Evolutionary conservation across 2,888 invertebrate genomes (phyloP).

Genomic region (Drosophila robusta): DNA sequence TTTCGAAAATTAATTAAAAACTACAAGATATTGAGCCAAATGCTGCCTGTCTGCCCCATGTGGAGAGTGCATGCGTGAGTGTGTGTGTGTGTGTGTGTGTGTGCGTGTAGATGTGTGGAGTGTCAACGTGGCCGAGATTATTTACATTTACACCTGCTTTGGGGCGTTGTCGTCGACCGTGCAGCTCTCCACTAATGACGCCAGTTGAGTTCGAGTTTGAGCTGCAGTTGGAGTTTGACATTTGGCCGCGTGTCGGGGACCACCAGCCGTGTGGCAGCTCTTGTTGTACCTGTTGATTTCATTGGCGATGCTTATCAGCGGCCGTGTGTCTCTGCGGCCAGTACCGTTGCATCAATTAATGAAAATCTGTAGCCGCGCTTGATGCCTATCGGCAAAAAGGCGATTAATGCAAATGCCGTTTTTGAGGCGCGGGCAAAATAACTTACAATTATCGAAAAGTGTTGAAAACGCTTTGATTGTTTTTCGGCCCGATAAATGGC

Average conservation of each 20-base stretch:
- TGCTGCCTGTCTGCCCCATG: constrained; percentile 59
- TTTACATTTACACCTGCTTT: constrained; percentile 77
- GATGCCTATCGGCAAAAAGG: constrained; percentile 68
- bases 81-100: constrained; percentile 12
- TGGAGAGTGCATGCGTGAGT: constrained; percentile 32
- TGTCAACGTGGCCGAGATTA: constrained; percentile 72
- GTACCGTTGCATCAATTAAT: constrained; percentile 74
- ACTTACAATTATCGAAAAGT: constrained; percentile 76
- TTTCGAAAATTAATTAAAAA: constrained; percentile 65
- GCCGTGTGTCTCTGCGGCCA: neutral
- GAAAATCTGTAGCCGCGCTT: constrained; percentile 56
- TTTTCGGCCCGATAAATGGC: constrained; percentile 46
- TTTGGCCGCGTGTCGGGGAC: constrained; percentile 65
- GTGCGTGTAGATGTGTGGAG: no score
- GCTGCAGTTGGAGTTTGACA: constrained; percentile 45
- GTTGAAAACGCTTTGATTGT: constrained; percentile 73
- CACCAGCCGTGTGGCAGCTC: constrained; percentile 66
- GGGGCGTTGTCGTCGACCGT: constrained; percentile 44
- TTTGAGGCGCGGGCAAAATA: constrained; percentile 49
- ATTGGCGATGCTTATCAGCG: constrained; percentile 67
- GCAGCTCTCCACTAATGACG: constrained; percentile 65
- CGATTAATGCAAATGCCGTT: constrained; percentile 73
- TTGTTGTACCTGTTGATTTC: constrained; percentile 51
- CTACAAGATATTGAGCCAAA: constrained; percentile 52
- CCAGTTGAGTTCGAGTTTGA: constrained; percentile 40